Evolutionary conservation across 1,140 invertebrate species (phyloP), one percentile per base, ranked within the genome.

Genomic region (Drosophila setifemur): DNA sequence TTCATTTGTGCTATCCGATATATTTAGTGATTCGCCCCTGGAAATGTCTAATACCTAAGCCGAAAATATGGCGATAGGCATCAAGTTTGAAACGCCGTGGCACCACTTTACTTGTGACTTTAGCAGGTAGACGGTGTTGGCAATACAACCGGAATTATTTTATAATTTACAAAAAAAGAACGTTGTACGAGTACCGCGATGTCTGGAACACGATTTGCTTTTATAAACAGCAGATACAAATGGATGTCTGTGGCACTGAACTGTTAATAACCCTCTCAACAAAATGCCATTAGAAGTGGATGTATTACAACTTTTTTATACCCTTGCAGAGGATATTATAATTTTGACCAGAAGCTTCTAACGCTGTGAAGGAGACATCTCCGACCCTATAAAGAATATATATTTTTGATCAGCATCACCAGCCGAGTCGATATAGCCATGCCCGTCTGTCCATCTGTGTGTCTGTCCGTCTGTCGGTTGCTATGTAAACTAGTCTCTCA

Each of bases 141-240:
- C 58, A 82, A 76, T 82, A 71, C 81, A 79, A 73, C 70, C 54
- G 61, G 67, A 81, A 75, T 75, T 86, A 86, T 86, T 85, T 85
- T 86, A 86, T 85, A 85, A 79, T 85, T 86, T 75, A 75, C 81
- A 79, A 85, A 85, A 75, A 75, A 86, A n/a, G n/a, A n/a, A n/a
- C n/a, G 81, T 83, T 40, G 49, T 53, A 70, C 52, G 66, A 26
- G 23, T 26, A 11, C 37, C 37, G 42, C 49, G 69, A 26, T 58
- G 70, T 74, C 63, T 73, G 54, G 58, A 57, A 85, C 79, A 85
- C 74, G 71, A 74, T 86, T 86, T 79, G 54, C 72, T 48, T 85
- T 75, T 72, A 85, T 83, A 64, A 75, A 86, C 58, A 75, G 61
- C 52, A 67, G 35, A 67, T 28, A 33, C 33, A 54, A 23, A 52